These are phyloP conservation scores for Lepidotrigona ventralis DNA, from an alignment of 1,140 invertebrate genomes.

Conservation along the genomic window DNA sequence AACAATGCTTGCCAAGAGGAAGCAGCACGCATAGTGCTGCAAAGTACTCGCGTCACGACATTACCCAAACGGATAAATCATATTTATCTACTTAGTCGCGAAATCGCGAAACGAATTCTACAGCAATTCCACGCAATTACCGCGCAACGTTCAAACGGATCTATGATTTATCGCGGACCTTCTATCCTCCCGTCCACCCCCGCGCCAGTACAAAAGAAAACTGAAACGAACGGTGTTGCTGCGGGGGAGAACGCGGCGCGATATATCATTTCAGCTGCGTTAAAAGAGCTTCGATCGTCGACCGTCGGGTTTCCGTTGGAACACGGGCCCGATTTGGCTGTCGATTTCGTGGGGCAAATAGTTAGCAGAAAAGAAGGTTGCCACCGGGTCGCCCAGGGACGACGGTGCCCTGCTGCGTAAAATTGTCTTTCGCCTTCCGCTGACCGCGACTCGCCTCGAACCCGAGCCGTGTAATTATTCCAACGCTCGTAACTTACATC, in stretches of 20 bases:
- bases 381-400: conserved; percentile 66
- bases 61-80: neutral
- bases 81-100: no score
- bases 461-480: conserved; percentile 78
- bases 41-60: no score
- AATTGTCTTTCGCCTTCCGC: conserved; percentile 80
- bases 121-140: neutral
- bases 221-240: neutral
- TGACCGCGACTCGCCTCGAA: conserved; percentile 70
- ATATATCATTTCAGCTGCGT: conserved; percentile 17
- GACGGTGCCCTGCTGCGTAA: conserved; percentile 77
- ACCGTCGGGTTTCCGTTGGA: conserved; percentile 45
- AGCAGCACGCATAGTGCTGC: no score
- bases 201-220: neutral
- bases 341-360: conserved; percentile 74
- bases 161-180: conserved; percentile 4
- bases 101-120: neutral
- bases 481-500: conserved; percentile 76
- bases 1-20: no score
- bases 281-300: conserved; percentile 68
- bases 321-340: conserved; percentile 58
- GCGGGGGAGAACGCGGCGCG: neutral
- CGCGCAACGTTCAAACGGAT: neutral
- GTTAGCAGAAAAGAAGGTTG: conserved; percentile 69
- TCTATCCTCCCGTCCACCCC: neutral